Evolutionary conservation across 2,113 vertebrate species (phyloP).

Genomic region (Prunella fulvescens): DNA sequence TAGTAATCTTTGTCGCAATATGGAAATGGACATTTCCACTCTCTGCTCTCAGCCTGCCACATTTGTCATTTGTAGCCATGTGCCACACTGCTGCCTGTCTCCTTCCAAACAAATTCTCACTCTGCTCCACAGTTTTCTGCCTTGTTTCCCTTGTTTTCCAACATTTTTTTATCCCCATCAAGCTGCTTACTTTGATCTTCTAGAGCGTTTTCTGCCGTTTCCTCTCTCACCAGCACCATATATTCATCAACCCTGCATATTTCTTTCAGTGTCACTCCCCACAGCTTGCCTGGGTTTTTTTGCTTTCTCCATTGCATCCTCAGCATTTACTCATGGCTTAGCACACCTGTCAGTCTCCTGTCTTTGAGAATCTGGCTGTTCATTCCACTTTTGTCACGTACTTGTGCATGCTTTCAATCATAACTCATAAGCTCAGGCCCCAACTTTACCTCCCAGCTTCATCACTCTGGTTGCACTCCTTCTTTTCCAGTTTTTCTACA

Average conservation of each 20-base stretch:
- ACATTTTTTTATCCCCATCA: neutral
- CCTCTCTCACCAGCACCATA: neutral
- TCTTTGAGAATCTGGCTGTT: neutral
- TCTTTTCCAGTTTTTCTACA: neutral
- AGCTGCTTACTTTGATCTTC: neutral
- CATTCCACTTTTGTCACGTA: neutral
- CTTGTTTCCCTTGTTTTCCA: neutral
- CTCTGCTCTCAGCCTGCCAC: neutral
- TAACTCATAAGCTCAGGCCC: neutral
- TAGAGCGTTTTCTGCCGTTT: neutral
- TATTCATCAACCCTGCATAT: neutral
- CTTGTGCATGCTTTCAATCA: neutral
- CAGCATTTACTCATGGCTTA: neutral
- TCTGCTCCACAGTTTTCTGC: neutral
- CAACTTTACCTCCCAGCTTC: neutral
- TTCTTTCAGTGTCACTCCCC: neutral
- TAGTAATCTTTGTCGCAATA: neutral
- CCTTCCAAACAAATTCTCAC: neutral
- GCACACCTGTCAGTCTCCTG: neutral
- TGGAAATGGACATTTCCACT: neutral
- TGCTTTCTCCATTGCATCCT: neutral
- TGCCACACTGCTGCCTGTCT: neutral
- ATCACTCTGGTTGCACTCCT: neutral
- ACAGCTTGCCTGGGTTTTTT: neutral
- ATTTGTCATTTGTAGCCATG: neutral